Conservation (phyloP, 2,888 invertebrate species). For the Gryllus longicercus region DNA sequence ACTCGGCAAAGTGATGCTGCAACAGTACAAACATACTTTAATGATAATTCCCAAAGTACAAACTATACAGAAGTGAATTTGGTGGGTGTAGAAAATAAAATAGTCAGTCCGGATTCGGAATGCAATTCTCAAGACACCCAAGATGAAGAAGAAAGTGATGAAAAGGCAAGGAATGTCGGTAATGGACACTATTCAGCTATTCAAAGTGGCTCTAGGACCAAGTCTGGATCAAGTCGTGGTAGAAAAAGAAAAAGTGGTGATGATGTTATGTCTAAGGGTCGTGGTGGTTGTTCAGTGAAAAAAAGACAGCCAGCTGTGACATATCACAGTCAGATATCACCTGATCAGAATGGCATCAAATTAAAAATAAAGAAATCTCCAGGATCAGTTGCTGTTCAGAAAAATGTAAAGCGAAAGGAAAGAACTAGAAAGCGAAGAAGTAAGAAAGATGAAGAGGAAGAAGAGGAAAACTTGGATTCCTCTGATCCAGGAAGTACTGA, state of each 20-base stretch:
- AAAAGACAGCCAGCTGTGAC: slow-evolving; percentile 43
- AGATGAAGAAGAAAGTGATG: slow-evolving; percentile 26
- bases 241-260: slow-evolving; percentile 40
- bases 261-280: slow-evolving; percentile 39
- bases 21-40: slow-evolving; percentile 24
- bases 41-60: slow-evolving; percentile 24
- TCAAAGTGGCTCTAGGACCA: neutral
- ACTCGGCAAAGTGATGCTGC: neutral
- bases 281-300: slow-evolving; percentile 31
- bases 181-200: slow-evolving; percentile 28
- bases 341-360: slow-evolving; percentile 66
- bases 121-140: slow-evolving; percentile 2
- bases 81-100: neutral
- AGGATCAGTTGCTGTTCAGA: slow-evolving; percentile 21
- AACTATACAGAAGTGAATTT: slow-evolving; percentile 24
- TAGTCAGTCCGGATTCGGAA: neutral
- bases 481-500: slow-evolving; percentile 44
- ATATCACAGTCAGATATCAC: slow-evolving; percentile 59
- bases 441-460: slow-evolving; percentile 36
- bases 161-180: slow-evolving; percentile 33
- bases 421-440: slow-evolving; percentile 39
- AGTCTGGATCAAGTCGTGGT: slow-evolving; percentile 33
- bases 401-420: slow-evolving; percentile 30
- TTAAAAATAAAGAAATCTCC: slow-evolving; percentile 64
- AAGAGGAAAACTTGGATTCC: slow-evolving; percentile 32